These are phyloP conservation scores for Phaetusa simplex DNA, from an alignment of 2,113 vertebrate species.

Conservation along the genomic window DNA sequence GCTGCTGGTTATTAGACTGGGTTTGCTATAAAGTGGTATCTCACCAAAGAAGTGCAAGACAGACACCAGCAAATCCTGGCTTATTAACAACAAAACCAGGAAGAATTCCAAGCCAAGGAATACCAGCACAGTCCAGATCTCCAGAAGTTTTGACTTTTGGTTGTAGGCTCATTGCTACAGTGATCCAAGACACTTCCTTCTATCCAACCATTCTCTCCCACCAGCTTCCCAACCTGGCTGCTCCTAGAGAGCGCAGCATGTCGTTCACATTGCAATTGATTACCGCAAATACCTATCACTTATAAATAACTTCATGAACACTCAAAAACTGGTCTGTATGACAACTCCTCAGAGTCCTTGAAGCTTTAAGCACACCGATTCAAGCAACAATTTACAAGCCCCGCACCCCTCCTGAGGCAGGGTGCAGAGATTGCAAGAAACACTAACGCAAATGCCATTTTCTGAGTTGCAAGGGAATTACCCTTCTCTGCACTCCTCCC, in stretches of 20 bases:
- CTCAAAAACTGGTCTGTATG: background rate
- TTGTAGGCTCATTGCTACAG: background rate
- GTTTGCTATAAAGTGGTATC: background rate
- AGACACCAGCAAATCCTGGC: background rate
- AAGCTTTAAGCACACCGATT: background rate
- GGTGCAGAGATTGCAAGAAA: background rate
- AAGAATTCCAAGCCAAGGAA: background rate
- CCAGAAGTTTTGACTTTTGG: background rate
- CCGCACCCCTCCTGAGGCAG: background rate
- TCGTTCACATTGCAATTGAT: background rate
- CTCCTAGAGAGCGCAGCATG: background rate
- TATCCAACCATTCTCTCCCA: background rate
- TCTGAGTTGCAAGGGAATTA: background rate
- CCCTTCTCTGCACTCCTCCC: background rate
- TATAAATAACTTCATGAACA: background rate
- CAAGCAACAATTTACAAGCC: background rate
- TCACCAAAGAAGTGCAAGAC: background rate
- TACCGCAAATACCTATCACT: background rate
- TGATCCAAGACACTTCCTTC: background rate
- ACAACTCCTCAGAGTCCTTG: background rate
- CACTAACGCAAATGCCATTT: background rate
- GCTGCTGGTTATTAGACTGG: background rate
- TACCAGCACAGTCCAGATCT: background rate
- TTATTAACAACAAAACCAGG: background rate
- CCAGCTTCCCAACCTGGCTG: accelerated